Base-by-base conservation (phyloP, 2,888 invertebrate genomes). In the Amblyjoppa proteus region DNA sequence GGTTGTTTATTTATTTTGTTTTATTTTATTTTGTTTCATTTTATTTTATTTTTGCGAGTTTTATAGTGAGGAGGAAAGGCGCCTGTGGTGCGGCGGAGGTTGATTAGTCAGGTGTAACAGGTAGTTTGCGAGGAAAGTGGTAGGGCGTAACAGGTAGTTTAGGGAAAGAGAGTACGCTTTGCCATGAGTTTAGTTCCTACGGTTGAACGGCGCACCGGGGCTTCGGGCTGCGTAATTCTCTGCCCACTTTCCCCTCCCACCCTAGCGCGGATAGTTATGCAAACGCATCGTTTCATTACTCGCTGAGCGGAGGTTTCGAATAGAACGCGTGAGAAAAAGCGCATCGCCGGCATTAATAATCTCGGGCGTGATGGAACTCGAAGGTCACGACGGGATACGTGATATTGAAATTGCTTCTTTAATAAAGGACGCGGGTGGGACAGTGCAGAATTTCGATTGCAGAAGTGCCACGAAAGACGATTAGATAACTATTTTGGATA, bases 341-440 rank as follows among this genome's bases (percentile, higher is more conserved):
- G 81, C 71, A 56, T 75, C 73, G 34, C 71, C 68, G 45, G 53
- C 71, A 82, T 76, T 66, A 73, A 79, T 82, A 76, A 79, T 76
- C 75, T 71, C 70, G 73, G 31, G 70, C 82, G 76, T 76, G 82
- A 73, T 71, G 85, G 76, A 85, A 85, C 76, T 85, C 80, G 68
- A 83, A 83, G 85, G 82, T 85, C 76, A 76, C 75, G 53, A 41
- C 20, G 66, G 34, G 20, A 58, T 31, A 76, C 75, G 82, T 53
- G 64, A 80, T 82, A 80, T 82, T 76, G 68, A 76, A 80, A 85
- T 85, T 76, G 28, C 77, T 69, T 56, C 20, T 69, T 31, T 34
- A 53, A 49, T 69, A 70, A 68, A 74, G 16, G 31, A 20, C 25
- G n/a, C 34, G 68, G 20, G 53, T 9, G 20, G 61, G 16, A 38